Conservation (phyloP, 1,140 invertebrate genomes). For the Fopius arisanus region DNA sequence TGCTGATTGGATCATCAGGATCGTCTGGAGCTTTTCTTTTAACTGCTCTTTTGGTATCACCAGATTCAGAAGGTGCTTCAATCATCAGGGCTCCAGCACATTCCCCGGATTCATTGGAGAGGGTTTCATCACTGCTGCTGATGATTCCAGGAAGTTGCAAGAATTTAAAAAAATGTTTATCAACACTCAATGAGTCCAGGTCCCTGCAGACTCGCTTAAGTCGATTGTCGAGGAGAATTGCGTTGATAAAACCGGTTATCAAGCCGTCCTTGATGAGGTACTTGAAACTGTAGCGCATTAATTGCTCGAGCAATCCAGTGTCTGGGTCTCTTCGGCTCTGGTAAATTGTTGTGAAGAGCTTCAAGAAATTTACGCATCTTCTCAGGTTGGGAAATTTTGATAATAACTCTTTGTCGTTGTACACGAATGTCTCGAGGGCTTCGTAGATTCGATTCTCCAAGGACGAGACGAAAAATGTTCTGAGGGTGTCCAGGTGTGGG, state of each 20-base stretch:
- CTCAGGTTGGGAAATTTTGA: slow-evolving; percentile 39
- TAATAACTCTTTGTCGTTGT: slow-evolving; percentile 34
- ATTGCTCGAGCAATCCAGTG: slow-evolving; percentile 18
- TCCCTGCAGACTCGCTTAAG: slow-evolving; percentile 42
- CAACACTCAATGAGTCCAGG: slow-evolving; percentile 37
- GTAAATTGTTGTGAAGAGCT: background rate
- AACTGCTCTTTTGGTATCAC: slow-evolving; percentile 34
- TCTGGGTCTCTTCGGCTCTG: background rate
- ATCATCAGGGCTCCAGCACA: background rate
- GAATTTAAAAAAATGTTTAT: slow-evolving; percentile 31
- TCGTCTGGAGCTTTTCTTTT: background rate
- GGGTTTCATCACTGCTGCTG: slow-evolving; percentile 44
- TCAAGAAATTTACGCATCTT: slow-evolving; percentile 35
- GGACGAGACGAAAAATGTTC: slow-evolving; percentile 42
- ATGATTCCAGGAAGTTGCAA: slow-evolving; percentile 1
- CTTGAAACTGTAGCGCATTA: slow-evolving; percentile 36
- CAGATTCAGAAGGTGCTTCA: background rate
- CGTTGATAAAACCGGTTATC: slow-evolving; percentile 42
- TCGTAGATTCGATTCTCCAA: slow-evolving; percentile 44
- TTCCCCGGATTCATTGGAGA: slow-evolving; percentile 45
- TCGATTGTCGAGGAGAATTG: slow-evolving; percentile 43
- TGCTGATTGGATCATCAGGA: background rate
- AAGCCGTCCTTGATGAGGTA: slow-evolving; percentile 43
- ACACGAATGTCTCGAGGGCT: slow-evolving; percentile 44
- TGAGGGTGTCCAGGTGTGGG: slow-evolving; percentile 44